Base-by-base conservation (phyloP, 2,797 vertebrate species). In the Botia almorhae region DNA sequence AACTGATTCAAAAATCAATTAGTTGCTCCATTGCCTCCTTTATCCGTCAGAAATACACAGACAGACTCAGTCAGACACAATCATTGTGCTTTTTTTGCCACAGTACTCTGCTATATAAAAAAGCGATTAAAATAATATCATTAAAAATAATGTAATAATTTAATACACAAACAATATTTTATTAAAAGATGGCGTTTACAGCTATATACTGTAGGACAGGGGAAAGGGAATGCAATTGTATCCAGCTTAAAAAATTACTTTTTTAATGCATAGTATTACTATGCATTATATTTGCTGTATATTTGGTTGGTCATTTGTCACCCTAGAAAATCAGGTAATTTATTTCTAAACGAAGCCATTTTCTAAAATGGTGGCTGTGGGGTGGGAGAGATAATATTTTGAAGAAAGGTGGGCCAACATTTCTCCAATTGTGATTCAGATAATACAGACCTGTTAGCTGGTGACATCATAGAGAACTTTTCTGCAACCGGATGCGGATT, bases 1-100 rank as follows among this genome's bases (percentile, higher is more conserved):
- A 26, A 78, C 46, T 63, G 56, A 78, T 51, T 26, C 26, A 71
- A 63, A 70, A 63, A 71, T 78, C 26, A 7, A 53, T 78, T 36
- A 17, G 43, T 70, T 61, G 76, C 67, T 8, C 13, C 7, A 29
- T 69, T 69, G 55, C 46, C 14, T 63, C 46, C 0, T 78, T 78
- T 63, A 23, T 78, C 56, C 21, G 76, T 63, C 23, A 65, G 53
- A 70, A 63, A 70, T 0, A 14, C 68, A 50, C 55, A 36, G 33
- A 58, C 16, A 14, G 43, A 51, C 67, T 16, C 23, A 7, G 36
- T 16, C 23, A 26, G 23, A 36, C 33, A 51, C 2, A 36, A 17
- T 51, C 13, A 51, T 63, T 50, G 23, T 13, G 56, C 58, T 53
- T 63, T 71, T 78, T 71, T 10, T 51, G 43, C 29, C 61, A 78